These are phyloP conservation scores for Meriones psammophilus DNA, from an alignment of 2,797 vertebrate genomes.

Conservation along the genomic window DNA sequence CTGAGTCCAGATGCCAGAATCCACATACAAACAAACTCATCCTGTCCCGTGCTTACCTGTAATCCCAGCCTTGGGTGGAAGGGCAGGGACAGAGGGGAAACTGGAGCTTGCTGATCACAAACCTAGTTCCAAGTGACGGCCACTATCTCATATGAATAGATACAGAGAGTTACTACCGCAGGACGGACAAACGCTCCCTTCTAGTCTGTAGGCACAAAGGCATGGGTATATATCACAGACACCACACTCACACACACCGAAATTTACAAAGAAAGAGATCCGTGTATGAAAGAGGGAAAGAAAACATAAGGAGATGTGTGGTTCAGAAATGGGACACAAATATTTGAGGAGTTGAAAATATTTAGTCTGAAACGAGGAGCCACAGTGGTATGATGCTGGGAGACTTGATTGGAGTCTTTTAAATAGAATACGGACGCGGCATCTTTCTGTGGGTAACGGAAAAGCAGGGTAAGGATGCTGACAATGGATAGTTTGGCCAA, in stretches of 20 bases:
- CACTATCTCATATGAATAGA: neutral
- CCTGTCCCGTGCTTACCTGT: neutral
- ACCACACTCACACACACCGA: neutral
- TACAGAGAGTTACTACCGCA: neutral
- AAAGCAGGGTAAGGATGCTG: neutral
- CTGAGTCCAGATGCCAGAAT: neutral
- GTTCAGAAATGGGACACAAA: neutral
- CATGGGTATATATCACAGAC: neutral
- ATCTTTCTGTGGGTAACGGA: neutral
- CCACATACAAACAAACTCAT: neutral
- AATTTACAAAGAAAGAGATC: neutral
- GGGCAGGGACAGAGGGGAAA: neutral
- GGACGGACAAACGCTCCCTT: neutral
- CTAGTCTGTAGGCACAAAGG: neutral
- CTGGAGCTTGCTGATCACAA: neutral
- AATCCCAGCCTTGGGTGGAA: no score
- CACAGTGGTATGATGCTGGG: neutral
- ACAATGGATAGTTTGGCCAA: neutral
- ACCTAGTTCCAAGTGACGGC: neutral
- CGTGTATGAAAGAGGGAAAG: neutral
- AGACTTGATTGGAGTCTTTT: accelerated
- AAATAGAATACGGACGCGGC: neutral
- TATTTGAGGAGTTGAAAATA: neutral
- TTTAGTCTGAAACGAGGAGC: slow-evolving; percentile 1
- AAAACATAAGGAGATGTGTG: neutral